A percentile compares a stretch with the other conserved stretches of the same genome.
Conservation (phyloP, 1,140 invertebrate genomes). For the Drosophila arawakana region DNA sequence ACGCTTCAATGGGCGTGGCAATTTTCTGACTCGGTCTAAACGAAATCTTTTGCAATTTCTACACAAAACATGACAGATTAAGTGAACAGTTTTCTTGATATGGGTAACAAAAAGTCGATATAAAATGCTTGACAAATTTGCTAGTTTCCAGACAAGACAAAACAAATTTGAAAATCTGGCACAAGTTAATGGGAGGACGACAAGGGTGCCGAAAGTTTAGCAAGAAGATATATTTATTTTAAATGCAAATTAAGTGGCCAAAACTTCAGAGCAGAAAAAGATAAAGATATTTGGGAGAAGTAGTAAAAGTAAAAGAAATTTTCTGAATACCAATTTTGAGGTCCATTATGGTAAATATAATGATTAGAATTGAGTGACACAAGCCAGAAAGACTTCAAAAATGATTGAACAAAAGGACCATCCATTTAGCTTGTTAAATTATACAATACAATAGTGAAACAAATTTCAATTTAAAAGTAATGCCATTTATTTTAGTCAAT, state of each 20-base stretch:
- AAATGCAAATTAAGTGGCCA: slow-evolving; percentile 38
- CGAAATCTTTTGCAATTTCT: slow-evolving; percentile 16
- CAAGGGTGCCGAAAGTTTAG: slow-evolving; percentile 11
- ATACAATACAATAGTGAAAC: background rate
- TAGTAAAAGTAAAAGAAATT: slow-evolving; percentile 1
- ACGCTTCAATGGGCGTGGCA: slow-evolving; percentile 47
- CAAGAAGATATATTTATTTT: slow-evolving; percentile 28
- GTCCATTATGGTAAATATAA: background rate
- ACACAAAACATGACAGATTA: slow-evolving; percentile 47
- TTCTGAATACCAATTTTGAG: background rate
- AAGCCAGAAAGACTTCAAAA: background rate
- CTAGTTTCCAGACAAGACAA: slow-evolving; percentile 13
- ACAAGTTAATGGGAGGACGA: background rate
- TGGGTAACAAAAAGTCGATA: slow-evolving; percentile 41
- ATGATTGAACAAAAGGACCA: background rate
- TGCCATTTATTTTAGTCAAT: too few relatives aligned
- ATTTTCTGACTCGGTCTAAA: slow-evolving; percentile 10
- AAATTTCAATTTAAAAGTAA: background rate
- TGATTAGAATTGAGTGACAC: background rate
- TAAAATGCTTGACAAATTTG: slow-evolving; percentile 28
- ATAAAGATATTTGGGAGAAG: background rate
- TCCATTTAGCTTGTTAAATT: too few relatives aligned
- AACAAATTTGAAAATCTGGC: slow-evolving; percentile 5
- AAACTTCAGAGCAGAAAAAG: background rate
- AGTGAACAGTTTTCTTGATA: slow-evolving; percentile 56